A percentile compares a stretch with the other conserved stretches of the same genome.
Conservation (phyloP, 2,888 invertebrate genomes). For the Seira musarum region DNA sequence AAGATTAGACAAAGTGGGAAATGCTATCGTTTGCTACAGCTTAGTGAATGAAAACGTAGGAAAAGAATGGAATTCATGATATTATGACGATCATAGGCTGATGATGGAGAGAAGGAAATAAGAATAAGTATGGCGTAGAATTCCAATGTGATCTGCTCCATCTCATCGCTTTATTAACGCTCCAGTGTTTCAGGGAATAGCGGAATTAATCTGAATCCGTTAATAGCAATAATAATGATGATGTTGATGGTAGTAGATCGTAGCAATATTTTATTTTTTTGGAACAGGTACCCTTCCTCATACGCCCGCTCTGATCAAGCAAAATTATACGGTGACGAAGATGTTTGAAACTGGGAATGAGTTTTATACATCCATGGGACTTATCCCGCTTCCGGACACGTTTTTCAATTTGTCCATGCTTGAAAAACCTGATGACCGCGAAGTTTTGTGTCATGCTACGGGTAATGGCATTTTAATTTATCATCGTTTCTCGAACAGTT, state of each 20-base stretch:
- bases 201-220: constrained; percentile 14
- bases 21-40: no score
- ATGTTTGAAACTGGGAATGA: constrained; percentile 89
- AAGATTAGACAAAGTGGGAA: no score
- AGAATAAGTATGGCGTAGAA: constrained; percentile 23
- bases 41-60: no score
- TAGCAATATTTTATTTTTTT: no score
- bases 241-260: constrained; percentile 25
- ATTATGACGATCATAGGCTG: not conserved
- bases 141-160: constrained; percentile 23
- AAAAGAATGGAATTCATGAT: constrained; percentile 19
- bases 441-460: constrained; percentile 79
- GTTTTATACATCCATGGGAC: constrained; percentile 85
- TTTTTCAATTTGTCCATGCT: constrained; percentile 88
- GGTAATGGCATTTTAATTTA: no score
- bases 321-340: constrained; percentile 62
- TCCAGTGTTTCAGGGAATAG: not conserved
- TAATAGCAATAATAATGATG: constrained; percentile 18
- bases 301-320: constrained; percentile 63
- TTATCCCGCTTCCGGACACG: constrained; percentile 84
- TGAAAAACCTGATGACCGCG: constrained; percentile 80
- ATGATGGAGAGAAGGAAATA: constrained; percentile 18
- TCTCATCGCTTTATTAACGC: no score
- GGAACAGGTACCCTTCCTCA: constrained; percentile 74
- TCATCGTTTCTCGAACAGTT: no score